Percentiles rank a stretch among this genome's conserved stretches.
phyloP scores from a whole-genome alignment of 2,888 invertebrate genomes.

The Cataglyphis rosenhaueri region DNA sequence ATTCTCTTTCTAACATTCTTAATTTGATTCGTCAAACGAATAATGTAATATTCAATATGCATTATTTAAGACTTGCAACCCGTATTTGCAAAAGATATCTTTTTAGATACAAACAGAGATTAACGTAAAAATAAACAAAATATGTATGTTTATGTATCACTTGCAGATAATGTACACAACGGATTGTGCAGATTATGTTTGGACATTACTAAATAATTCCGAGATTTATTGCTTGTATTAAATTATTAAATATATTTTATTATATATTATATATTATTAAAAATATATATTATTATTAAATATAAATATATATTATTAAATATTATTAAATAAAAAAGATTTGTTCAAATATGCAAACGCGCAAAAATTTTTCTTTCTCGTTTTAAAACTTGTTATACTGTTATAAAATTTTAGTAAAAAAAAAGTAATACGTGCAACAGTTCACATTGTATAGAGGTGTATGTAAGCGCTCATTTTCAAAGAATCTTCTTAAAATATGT shows the following conservation, averaged over 20 bases:
- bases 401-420: background rate
- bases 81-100: background rate
- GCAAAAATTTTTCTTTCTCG: background rate
- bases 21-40: background rate
- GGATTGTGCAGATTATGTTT: background rate
- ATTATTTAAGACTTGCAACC: background rate
- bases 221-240: background rate
- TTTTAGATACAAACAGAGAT: background rate
- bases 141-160: background rate
- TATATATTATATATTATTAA: too few relatives aligned
- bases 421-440: background rate
- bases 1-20: background rate
- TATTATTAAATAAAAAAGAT: background rate
- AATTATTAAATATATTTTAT: background rate
- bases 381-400: background rate
- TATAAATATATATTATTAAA: too few relatives aligned
- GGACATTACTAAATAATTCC: background rate
- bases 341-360: background rate
- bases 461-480: conserved; percentile 21
- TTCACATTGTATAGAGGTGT: background rate
- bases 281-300: too few relatives aligned
- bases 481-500: conserved; percentile 11
- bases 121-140: background rate
- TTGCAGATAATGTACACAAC: background rate
- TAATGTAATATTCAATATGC: background rate